Evolutionary conservation across 2,113 vertebrate genomes (phyloP).

Genomic region (Baryphthengus martii): DNA sequence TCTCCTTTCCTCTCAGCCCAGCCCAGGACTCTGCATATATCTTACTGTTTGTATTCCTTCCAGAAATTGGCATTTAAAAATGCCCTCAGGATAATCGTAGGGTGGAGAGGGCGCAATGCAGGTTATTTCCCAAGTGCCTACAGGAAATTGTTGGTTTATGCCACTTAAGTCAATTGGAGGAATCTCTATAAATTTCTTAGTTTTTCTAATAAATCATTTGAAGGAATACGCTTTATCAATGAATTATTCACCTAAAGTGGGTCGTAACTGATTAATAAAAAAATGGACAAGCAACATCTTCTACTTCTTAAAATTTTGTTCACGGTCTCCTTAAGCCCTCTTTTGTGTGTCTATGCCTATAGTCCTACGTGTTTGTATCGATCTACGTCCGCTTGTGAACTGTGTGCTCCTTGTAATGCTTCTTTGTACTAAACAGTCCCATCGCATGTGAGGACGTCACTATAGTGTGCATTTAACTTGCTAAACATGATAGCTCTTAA

Average conservation of each 20-base stretch:
- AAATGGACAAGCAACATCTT: background rate
- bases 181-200: background rate
- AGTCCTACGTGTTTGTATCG: fast-evolving
- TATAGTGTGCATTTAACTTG: background rate
- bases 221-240: background rate
- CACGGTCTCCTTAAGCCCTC: background rate
- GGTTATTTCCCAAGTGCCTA: background rate
- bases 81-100: background rate
- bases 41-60: background rate
- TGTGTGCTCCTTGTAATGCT: background rate
- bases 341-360: background rate
- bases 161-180: background rate
- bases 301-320: background rate
- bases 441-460: fast-evolving
- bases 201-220: background rate
- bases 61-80: background rate
- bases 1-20: background rate
- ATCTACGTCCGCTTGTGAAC: background rate
- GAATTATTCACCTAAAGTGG: background rate
- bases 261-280: background rate
- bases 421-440: background rate
- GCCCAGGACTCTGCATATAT: background rate
- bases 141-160: background rate
- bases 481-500: background rate
- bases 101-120: background rate